Conservation (phyloP, 2,113 vertebrate species). For the Malurus alboscapulatus region DNA sequence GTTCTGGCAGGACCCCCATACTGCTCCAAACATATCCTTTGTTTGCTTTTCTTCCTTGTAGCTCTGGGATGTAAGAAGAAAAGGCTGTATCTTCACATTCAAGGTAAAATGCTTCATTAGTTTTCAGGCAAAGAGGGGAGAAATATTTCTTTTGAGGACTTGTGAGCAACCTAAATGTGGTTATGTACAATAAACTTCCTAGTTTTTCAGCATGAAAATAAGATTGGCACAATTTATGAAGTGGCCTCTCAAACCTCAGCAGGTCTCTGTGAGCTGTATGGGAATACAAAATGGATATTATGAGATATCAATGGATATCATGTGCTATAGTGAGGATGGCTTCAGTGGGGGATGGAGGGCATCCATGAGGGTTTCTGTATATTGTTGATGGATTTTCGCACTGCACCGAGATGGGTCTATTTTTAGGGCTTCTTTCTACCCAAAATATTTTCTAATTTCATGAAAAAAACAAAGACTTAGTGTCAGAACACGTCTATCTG, state of each 20-base stretch:
- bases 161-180: background rate
- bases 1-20: background rate
- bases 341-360: background rate
- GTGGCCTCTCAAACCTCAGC: background rate
- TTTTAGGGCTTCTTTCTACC: background rate
- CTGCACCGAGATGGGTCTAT: background rate
- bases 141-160: background rate
- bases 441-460: background rate
- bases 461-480: background rate
- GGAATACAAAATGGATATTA: background rate
- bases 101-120: conserved; percentile 76
- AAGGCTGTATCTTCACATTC: conserved; percentile 92
- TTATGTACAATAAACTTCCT: background rate
- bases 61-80: conserved; percentile 95
- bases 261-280: background rate
- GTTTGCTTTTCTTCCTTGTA: conserved; percentile 54
- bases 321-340: background rate
- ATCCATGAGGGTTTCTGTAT: background rate
- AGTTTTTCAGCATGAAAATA: background rate
- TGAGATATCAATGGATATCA: background rate
- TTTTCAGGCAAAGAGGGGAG: background rate
- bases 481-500: background rate
- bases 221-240: background rate
- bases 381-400: background rate
- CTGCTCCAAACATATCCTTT: background rate